Evolutionary conservation across 2,888 invertebrate genomes (phyloP).

Genomic region (Eucera pruinosa): DNA sequence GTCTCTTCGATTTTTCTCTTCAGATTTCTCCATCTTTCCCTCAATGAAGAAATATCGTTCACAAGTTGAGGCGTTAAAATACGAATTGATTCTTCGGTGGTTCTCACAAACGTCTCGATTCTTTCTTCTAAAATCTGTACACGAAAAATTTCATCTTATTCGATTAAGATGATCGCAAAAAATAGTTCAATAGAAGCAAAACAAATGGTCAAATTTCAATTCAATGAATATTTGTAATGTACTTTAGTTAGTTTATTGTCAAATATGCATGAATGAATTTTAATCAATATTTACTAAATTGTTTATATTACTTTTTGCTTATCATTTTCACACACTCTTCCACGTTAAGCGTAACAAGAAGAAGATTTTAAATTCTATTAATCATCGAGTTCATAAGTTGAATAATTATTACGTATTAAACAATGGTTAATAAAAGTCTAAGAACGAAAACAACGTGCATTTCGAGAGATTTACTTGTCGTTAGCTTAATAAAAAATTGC

Average conservation of each 20-base stretch:
- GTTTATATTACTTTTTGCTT: background rate
- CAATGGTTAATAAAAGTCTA: no score
- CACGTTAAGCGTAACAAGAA: background rate
- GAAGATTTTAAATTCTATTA: background rate
- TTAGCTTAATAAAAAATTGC: no score
- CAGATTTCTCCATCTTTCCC: conserved; percentile 89
- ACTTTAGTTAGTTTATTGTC: no score
- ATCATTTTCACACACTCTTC: background rate
- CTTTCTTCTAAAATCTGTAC: conserved; percentile 89
- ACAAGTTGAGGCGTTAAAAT: conserved; percentile 85
- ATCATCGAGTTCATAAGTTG: background rate
- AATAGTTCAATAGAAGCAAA: no score
- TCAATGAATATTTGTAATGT: no score
- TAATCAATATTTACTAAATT: background rate
- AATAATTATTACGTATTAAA: background rate
- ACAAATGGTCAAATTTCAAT: no score
- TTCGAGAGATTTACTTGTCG: no score
- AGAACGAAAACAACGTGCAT: background rate
- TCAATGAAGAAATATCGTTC: conserved; percentile 87
- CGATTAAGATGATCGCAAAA: no score
- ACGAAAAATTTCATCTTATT: background rate
- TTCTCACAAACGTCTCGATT: conserved; percentile 89
- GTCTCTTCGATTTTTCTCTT: conserved; percentile 88
- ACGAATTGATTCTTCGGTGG: conserved; percentile 86
- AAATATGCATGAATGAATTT: background rate